Percentiles rank a stretch among this genome's conserved stretches.
Conservation (phyloP, 2,797 vertebrate species). For the Chaetodon trifasciatus region DNA sequence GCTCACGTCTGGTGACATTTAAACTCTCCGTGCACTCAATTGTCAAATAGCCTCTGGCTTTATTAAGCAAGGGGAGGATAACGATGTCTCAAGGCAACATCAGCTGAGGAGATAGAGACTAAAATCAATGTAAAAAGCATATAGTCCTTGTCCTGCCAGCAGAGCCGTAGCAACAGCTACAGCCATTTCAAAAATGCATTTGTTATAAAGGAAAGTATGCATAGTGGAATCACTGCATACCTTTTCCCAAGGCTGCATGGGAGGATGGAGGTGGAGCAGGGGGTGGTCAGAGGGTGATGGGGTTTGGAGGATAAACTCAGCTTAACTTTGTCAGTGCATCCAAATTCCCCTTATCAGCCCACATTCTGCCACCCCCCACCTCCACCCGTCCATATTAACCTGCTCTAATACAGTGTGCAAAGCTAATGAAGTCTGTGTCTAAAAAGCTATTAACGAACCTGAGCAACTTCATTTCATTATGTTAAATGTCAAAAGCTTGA, state of each 20-base stretch:
- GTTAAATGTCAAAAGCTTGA: conserved; percentile 46
- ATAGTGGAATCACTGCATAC: conserved; percentile 53
- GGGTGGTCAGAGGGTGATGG: conserved; percentile 39
- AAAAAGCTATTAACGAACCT: conserved; percentile 27
- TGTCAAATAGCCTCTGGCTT: conserved; percentile 44
- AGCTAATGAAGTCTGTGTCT: conserved; percentile 14
- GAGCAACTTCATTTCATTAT: conserved; percentile 22
- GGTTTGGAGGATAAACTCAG: conserved; percentile 56
- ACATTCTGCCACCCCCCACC: not conserved
- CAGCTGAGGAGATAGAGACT: conserved; percentile 29
- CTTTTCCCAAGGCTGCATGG: conserved; percentile 38
- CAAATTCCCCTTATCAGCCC: conserved; percentile 38
- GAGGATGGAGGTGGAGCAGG: conserved; percentile 14
- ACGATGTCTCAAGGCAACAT: conserved; percentile 48
- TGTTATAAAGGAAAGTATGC: conserved; percentile 55
- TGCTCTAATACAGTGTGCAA: conserved; percentile 31
- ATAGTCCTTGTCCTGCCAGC: conserved; percentile 36
- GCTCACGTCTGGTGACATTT: conserved; percentile 39
- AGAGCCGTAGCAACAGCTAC: conserved; percentile 57
- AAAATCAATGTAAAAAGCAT: conserved; percentile 44
- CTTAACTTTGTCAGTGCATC: conserved; percentile 51
- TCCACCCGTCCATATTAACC: conserved; percentile 29
- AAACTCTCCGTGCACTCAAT: conserved; percentile 26
- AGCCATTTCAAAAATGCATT: conserved; percentile 61
- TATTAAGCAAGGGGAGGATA: conserved; percentile 38